Evolutionary conservation across 1,140 invertebrate genomes (phyloP).

Genomic region (Lethrus apterus): DNA sequence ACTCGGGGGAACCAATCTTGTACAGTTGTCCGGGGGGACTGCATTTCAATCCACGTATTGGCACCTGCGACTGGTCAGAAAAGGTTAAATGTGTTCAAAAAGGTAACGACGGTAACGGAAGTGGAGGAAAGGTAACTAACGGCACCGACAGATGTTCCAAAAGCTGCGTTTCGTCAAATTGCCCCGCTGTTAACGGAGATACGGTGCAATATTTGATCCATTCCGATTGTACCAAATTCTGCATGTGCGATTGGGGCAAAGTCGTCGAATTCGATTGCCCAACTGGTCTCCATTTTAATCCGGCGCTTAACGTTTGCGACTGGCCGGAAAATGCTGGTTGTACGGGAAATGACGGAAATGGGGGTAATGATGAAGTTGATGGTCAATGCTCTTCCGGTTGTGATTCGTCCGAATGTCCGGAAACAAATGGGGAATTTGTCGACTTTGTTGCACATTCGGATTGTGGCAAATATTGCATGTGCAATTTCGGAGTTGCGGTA

Average conservation of each 20-base stretch:
- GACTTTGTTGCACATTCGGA: background rate
- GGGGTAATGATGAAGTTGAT: too few relatives aligned
- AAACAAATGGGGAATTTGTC: too few relatives aligned
- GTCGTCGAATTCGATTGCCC: constrained; percentile 45
- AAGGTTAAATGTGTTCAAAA: background rate
- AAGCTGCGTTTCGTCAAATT: too few relatives aligned
- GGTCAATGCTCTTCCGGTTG: too few relatives aligned
- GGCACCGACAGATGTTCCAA: too few relatives aligned
- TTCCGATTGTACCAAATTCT: constrained; percentile 49
- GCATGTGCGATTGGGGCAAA: constrained; percentile 45
- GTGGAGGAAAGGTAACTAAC: too few relatives aligned
- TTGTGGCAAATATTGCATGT: constrained; percentile 3
- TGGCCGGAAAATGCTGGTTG: constrained; percentile 1
- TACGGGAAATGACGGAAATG: background rate
- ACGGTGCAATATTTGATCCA: too few relatives aligned
- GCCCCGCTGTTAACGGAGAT: too few relatives aligned
- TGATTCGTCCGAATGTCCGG: too few relatives aligned
- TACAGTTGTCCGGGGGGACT: constrained; percentile 17
- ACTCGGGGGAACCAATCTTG: constrained; percentile 5
- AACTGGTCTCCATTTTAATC: constrained; percentile 44
- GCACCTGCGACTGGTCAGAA: constrained; percentile 15
- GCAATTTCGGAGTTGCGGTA: background rate
- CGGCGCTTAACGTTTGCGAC: constrained; percentile 25
- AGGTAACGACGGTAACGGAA: too few relatives aligned
- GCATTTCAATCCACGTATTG: constrained; percentile 14